Evolutionary conservation across 1,140 invertebrate genomes (phyloP).

Genomic region (Tetragonula clypearis): DNA sequence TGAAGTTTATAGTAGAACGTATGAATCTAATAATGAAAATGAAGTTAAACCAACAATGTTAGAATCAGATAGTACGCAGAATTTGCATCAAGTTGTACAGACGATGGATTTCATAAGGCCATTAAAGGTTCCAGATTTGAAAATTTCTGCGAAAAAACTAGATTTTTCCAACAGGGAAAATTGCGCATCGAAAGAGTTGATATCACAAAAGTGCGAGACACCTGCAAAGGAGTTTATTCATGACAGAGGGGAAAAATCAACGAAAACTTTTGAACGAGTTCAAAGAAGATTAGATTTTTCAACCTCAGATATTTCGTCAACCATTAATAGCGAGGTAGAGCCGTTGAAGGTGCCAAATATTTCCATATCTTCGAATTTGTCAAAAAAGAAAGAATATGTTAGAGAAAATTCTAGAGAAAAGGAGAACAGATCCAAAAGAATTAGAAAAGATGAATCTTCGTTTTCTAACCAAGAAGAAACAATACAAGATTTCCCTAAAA

Average conservation of each 20-base stretch:
- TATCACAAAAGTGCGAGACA: constrained; percentile 67
- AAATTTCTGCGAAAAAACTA: constrained; percentile 78
- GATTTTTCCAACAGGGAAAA: constrained; percentile 76
- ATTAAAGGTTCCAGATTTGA: constrained; percentile 78
- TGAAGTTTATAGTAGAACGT: constrained; percentile 61
- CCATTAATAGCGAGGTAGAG: constrained; percentile 75
- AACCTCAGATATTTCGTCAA: constrained; percentile 70
- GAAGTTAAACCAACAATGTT: constrained; percentile 41
- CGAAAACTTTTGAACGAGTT: constrained; percentile 72
- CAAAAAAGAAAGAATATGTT: constrained; percentile 77
- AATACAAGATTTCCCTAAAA: constrained; percentile 61
- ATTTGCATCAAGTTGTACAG: constrained; percentile 54
- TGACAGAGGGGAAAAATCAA: constrained; percentile 66
- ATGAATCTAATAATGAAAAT: constrained; percentile 61
- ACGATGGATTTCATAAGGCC: constrained; percentile 79
- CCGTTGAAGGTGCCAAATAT: constrained; percentile 76
- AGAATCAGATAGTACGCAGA: constrained; percentile 52
- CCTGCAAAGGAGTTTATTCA: constrained; percentile 60
- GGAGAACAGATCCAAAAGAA: constrained; percentile 78
- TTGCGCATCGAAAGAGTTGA: constrained; percentile 70
- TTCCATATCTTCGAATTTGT: constrained; percentile 71
- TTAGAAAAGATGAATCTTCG: constrained; percentile 74
- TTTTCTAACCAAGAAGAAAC: constrained; percentile 67
- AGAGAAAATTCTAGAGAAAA: constrained; percentile 78
- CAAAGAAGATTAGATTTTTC: constrained; percentile 79